Evolutionary conservation across 2,797 vertebrate species (phyloP).

Genomic region (Ctenopoma multispine): DNA sequence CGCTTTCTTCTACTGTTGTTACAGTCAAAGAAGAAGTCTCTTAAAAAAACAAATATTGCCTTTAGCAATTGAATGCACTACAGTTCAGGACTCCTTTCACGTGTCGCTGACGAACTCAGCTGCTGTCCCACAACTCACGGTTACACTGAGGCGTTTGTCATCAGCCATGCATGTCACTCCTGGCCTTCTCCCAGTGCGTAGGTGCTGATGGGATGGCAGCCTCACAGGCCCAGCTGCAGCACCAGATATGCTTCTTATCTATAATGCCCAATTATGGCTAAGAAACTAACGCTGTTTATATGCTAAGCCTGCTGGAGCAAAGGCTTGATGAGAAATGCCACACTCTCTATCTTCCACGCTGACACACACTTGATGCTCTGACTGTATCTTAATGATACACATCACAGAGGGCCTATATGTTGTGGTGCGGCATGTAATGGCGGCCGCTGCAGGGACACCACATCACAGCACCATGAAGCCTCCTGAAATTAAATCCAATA

Average conservation of each 20-base stretch:
- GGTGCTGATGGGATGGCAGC: conserved; percentile 72
- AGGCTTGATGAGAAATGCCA: conserved; percentile 58
- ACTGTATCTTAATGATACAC: conserved; percentile 49
- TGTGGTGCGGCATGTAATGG: conserved; percentile 33
- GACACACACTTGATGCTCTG: conserved; percentile 51
- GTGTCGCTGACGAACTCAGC: conserved; percentile 36
- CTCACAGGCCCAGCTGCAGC: conserved; percentile 67
- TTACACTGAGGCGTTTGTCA: conserved; percentile 48
- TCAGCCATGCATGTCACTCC: conserved; percentile 74
- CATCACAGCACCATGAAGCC: conserved; percentile 24
- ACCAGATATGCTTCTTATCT: conserved; percentile 79
- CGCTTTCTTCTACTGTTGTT: conserved; percentile 1
- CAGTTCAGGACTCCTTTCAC: background rate
- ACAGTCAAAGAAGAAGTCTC: conserved; percentile 14
- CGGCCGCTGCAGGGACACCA: conserved; percentile 17
- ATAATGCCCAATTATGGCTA: conserved; percentile 73
- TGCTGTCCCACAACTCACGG: conserved; percentile 47
- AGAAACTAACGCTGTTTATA: conserved; percentile 72
- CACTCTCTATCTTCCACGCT: conserved; percentile 33
- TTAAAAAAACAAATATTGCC: conserved; percentile 22
- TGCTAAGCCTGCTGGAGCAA: conserved; percentile 60
- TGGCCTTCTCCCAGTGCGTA: conserved; percentile 46
- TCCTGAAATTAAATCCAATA: conserved; percentile 69
- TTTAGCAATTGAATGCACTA: conserved; percentile 7
- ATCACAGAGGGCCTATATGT: conserved; percentile 34